Evolutionary conservation across 2,888 invertebrate species (phyloP).

Genomic region (Netelia inedita): DNA sequence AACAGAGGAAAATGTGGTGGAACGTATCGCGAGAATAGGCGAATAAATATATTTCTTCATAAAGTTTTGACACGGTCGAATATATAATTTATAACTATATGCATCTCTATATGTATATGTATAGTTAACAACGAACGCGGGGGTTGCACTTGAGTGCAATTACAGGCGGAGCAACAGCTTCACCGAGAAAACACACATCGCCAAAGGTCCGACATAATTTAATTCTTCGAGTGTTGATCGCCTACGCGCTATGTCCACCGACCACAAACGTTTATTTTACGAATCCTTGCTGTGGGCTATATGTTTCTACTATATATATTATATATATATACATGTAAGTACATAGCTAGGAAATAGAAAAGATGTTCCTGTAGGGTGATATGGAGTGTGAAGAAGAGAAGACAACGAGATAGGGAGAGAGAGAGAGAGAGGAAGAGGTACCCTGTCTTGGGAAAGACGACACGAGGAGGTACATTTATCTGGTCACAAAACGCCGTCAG

Average conservation of each 20-base stretch:
- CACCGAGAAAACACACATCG: conserved; percentile 71
- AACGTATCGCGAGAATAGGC: conserved; percentile 34
- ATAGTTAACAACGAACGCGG: conserved; percentile 55
- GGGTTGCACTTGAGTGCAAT: conserved; percentile 69
- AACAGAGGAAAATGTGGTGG: conserved; percentile 40
- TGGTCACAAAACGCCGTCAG: conserved; percentile 16
- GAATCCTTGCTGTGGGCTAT: conserved; percentile 70
- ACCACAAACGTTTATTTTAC: conserved; percentile 75
- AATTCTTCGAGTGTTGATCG: conserved; percentile 74
- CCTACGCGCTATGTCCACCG: conserved; percentile 69
- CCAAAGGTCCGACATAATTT: conserved; percentile 77
- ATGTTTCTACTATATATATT: conserved; percentile 27
- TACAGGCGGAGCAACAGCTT: conserved; percentile 67
- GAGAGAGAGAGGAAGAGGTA: conserved; percentile 31
- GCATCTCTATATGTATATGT: conserved; percentile 20
- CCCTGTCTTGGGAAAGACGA: conserved; percentile 32
- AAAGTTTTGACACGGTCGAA: conserved; percentile 44
- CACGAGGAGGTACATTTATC: conserved; percentile 30
- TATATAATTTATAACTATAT: conserved; percentile 30
- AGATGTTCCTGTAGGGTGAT: conserved; percentile 49
- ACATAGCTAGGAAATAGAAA: conserved; percentile 36
- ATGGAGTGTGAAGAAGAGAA: conserved; percentile 25
- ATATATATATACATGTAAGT: conserved; percentile 9
- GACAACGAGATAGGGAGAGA: conserved; percentile 31
- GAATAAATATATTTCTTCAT: conserved; percentile 59